These are phyloP conservation scores for Crypturellus undulatus DNA, from an alignment of 2,113 vertebrate species.

Conservation along the genomic window DNA sequence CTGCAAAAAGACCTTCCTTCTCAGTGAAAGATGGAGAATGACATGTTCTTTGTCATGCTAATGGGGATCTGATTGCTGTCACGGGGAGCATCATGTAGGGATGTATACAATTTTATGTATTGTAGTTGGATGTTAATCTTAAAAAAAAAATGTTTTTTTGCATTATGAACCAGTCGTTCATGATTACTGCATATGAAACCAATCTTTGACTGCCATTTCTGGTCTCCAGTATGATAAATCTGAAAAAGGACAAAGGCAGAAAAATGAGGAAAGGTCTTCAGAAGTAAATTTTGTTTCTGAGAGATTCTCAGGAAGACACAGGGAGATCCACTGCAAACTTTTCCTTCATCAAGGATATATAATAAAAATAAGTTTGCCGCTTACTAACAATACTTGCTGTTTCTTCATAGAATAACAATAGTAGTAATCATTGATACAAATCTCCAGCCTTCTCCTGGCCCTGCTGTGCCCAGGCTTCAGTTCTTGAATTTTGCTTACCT, in stretches of 20 bases:
- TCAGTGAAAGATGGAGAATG: neutral
- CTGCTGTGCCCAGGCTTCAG: neutral
- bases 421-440: neutral
- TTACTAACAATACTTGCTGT: neutral
- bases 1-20: neutral
- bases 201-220: neutral
- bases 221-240: neutral
- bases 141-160: neutral
- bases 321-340: neutral
- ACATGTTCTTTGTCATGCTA: slow-evolving; percentile 11
- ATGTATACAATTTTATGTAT: slow-evolving; percentile 4
- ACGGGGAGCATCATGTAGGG: neutral
- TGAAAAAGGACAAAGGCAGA: neutral
- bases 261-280: neutral
- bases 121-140: neutral
- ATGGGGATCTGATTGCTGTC: neutral
- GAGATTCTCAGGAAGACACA: neutral
- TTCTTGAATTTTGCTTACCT: neutral
- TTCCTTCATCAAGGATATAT: neutral
- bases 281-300: neutral
- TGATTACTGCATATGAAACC: neutral
- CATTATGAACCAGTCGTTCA: neutral
- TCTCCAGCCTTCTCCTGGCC: neutral
- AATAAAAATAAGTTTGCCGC: neutral
- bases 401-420: neutral